Percentiles rank a stretch among this genome's conserved stretches.
Evolutionary conservation across 2,797 vertebrate genomes (phyloP).

Genomic region (Cossypha niveicapilla): DNA sequence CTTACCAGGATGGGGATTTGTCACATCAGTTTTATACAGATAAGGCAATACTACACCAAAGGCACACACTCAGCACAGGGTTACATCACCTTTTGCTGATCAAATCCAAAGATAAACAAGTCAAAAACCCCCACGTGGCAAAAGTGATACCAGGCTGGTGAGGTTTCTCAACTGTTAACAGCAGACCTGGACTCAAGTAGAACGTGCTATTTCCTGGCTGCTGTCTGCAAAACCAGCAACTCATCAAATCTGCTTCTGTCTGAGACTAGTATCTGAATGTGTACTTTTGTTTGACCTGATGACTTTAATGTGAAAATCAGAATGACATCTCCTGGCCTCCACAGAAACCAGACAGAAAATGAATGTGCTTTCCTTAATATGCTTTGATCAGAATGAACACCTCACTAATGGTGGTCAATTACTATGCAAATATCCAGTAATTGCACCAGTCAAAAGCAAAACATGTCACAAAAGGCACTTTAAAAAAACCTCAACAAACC

Average conservation of each 20-base stretch:
- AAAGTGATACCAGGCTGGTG: background rate
- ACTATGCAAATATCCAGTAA: slow-evolving; percentile 60
- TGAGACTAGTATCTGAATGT: background rate
- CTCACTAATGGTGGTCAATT: slow-evolving; percentile 37
- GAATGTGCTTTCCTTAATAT: background rate
- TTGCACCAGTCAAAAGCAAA: slow-evolving; percentile 51
- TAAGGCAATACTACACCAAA: background rate
- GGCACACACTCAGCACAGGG: background rate
- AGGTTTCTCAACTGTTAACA: background rate
- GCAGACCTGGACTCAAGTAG: background rate
- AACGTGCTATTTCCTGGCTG: background rate
- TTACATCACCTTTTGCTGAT: background rate
- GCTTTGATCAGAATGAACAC: slow-evolving; percentile 6
- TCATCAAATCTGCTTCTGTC: background rate
- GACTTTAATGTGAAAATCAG: background rate
- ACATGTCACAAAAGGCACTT: background rate
- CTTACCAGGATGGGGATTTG: background rate
- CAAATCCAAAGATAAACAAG: background rate
- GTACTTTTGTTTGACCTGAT: background rate
- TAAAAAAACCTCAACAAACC: background rate
- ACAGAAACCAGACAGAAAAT: background rate
- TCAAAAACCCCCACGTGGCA: fast-evolving
- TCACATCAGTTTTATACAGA: background rate
- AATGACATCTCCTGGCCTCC: background rate
- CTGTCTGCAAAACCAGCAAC: background rate